Conservation (phyloP, 2,113 vertebrate genomes). For the Suricata suricatta region DNA sequence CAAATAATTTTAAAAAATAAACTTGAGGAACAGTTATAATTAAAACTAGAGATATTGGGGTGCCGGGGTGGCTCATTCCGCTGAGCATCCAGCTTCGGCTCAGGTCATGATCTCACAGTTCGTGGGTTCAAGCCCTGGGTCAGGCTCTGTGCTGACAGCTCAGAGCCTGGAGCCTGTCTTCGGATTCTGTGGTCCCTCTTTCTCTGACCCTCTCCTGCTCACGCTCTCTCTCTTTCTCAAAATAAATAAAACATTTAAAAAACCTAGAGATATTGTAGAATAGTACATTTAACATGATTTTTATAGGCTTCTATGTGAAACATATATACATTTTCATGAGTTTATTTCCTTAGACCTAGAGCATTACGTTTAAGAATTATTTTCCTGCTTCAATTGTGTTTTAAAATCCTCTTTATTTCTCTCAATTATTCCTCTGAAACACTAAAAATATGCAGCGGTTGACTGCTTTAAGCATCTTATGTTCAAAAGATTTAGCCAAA, state of each 20-base stretch:
- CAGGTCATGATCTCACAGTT: too few species aligned
- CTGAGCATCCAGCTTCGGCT: too few species aligned
- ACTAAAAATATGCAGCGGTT: background rate
- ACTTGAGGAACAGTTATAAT: background rate
- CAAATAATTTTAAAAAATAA: background rate
- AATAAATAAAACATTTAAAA: background rate
- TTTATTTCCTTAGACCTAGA: conserved; percentile 24
- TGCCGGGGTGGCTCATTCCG: too few species aligned
- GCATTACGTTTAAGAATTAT: background rate
- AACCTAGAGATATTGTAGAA: background rate
- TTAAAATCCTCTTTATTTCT: conserved; percentile 18
- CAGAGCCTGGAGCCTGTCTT: too few species aligned
- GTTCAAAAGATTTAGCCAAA: conserved; percentile 14
- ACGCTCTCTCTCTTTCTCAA: too few species aligned
- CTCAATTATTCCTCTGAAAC: conserved; percentile 10
- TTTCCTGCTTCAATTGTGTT: background rate
- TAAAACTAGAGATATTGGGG: background rate
- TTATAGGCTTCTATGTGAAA: background rate
- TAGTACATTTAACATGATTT: background rate
- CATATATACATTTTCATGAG: background rate
- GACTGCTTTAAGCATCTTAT: conserved; percentile 41
- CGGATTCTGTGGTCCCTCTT: too few species aligned
- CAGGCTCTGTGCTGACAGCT: too few species aligned
- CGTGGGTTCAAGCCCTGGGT: too few species aligned
- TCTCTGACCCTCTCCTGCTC: too few species aligned